Conservation (phyloP, 2,113 vertebrate genomes). For the Tapirus terrestris region DNA sequence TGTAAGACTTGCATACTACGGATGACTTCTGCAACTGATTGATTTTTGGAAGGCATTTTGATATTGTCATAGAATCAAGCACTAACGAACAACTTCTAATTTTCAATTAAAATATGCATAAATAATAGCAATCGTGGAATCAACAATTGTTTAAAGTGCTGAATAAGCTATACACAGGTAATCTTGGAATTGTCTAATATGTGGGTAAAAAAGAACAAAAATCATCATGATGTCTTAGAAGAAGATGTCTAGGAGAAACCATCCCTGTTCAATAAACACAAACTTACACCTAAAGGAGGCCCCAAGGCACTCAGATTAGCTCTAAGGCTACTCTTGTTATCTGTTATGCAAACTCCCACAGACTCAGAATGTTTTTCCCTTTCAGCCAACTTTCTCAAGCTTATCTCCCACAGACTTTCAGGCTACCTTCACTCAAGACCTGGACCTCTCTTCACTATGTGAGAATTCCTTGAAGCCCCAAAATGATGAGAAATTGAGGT, state of each 20-base stretch:
- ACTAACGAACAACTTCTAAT: neutral
- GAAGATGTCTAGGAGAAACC: neutral
- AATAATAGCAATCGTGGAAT: neutral
- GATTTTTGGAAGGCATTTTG: neutral
- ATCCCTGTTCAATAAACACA: neutral
- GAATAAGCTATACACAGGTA: neutral
- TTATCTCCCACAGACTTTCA: neutral
- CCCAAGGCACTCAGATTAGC: neutral
- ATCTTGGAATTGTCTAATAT: neutral
- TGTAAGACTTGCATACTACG: neutral
- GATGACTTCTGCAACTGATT: neutral
- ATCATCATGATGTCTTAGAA: neutral
- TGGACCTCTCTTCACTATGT: neutral
- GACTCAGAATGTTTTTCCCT: neutral
- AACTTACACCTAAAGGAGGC: neutral
- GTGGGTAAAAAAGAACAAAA: neutral
- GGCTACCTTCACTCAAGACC: neutral
- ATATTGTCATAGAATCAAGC: neutral
- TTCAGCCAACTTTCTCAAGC: neutral
- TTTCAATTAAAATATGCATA: slow-evolving; percentile 8
- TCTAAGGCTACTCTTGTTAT: neutral
- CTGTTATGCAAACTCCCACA: neutral
- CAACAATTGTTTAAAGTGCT: neutral
- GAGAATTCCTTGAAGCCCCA: neutral
- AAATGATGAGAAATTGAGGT: neutral